These are phyloP conservation scores for Macropus fuliginosus DNA, from an alignment of 2,797 vertebrate genomes.

Conservation along the genomic window DNA sequence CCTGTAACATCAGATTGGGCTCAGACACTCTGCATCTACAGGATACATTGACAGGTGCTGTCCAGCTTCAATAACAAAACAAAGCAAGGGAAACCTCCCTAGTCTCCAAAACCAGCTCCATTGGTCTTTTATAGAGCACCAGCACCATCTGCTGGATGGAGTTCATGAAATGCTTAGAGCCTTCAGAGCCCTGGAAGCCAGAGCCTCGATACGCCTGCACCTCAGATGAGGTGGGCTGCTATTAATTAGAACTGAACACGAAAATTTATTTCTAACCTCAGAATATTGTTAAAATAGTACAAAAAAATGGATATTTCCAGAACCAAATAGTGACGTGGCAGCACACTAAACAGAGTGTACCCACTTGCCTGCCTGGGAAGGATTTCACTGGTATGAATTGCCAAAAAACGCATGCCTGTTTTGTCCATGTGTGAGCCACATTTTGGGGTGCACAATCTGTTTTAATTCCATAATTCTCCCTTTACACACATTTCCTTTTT, in stretches of 20 bases:
- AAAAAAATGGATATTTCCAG: constrained; percentile 47
- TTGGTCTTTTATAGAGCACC: constrained; percentile 55
- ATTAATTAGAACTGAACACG: constrained; percentile 64
- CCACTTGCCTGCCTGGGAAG: neutral
- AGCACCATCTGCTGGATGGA: constrained; percentile 79
- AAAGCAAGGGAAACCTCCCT: constrained; percentile 61
- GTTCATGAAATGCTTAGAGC: neutral
- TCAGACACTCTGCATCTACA: constrained; percentile 69
- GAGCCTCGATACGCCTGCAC: constrained; percentile 50
- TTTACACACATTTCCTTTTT: neutral
- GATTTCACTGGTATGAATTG: neutral
- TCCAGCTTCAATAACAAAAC: constrained; percentile 76
- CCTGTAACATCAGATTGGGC: constrained; percentile 79
- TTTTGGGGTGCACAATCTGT: constrained; percentile 22
- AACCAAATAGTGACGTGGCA: constrained; percentile 31
- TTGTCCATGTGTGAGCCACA: neutral
- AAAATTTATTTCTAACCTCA: constrained; percentile 62
- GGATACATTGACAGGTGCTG: constrained; percentile 71
- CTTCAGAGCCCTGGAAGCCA: constrained; percentile 51
- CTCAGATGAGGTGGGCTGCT: constrained; percentile 7
- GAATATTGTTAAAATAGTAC: constrained; percentile 45
- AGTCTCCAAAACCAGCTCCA: neutral
- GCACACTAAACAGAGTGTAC: neutral
- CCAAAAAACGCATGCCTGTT: neutral
- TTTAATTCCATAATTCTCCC: constrained; percentile 41